These are phyloP conservation scores for Saccopteryx leptura DNA, from an alignment of 2,113 vertebrate species.

Conservation along the genomic window DNA sequence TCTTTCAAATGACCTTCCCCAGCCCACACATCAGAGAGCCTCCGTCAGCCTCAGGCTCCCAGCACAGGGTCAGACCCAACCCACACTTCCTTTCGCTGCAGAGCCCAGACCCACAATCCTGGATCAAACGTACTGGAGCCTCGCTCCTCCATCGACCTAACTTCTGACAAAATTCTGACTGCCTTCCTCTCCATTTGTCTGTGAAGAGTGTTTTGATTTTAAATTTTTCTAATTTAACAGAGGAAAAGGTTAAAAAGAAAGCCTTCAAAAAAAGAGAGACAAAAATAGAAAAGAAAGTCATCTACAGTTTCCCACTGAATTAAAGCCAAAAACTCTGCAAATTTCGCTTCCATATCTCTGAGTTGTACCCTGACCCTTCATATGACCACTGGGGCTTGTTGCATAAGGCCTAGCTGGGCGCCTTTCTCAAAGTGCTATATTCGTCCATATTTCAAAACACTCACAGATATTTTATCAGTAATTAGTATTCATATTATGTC, in stretches of 20 bases:
- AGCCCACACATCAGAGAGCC: not conserved
- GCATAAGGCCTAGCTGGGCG: constrained; percentile 84
- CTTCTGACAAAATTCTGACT: constrained; percentile 50
- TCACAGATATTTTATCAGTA: constrained; percentile 90
- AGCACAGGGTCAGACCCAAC: not conserved
- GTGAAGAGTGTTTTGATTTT: constrained; percentile 56
- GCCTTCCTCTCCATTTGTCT: constrained; percentile 54
- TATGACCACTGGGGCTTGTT: constrained; percentile 84
- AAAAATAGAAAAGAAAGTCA: constrained; percentile 59
- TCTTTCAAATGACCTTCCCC: not conserved
- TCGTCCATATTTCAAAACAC: constrained; percentile 89
- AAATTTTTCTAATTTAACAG: constrained; percentile 53
- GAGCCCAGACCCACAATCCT: not conserved
- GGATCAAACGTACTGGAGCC: not conserved
- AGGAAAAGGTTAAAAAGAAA: constrained; percentile 64
- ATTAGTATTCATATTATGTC: constrained; percentile 94
- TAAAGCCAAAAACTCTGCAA: constrained; percentile 84
- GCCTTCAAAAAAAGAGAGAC: not conserved
- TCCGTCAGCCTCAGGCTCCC: not conserved
- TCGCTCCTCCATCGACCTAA: not conserved
- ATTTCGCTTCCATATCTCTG: constrained; percentile 81
- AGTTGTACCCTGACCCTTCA: constrained; percentile 83
- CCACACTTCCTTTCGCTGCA: not conserved
- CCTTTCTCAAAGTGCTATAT: constrained; percentile 88
- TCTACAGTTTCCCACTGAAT: constrained; percentile 81